phyloP scores from a whole-genome alignment of 2,113 vertebrate genomes.

The Catagonus wagneri region DNA sequence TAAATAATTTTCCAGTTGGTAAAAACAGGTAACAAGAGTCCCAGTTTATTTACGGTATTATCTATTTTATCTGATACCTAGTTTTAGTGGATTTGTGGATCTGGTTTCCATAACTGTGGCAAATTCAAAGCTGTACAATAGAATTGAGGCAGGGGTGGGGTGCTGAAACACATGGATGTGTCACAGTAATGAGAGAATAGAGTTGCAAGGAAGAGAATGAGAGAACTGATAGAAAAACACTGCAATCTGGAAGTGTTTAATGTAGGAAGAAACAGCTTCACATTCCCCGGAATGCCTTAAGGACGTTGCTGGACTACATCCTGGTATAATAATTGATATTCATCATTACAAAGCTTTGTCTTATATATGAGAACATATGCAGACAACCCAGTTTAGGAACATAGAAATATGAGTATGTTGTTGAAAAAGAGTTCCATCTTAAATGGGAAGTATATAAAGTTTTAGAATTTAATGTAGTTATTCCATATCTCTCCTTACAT shows the following conservation, averaged over 20 bases:
- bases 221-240: not conserved
- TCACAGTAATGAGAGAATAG: not conserved
- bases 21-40: conserved; percentile 51
- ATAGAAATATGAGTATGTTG: not conserved
- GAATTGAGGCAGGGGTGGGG: not conserved
- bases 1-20: conserved; percentile 27
- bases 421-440: not conserved
- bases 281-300: not conserved
- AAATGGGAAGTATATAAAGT: not conserved
- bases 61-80: conserved; percentile 24
- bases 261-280: not conserved
- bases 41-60: not conserved
- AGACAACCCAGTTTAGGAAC: not conserved
- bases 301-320: not conserved
- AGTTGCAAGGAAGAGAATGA: not conserved
- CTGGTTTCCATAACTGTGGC: not conserved
- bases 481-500: not conserved
- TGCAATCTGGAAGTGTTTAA: not conserved
- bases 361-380: not conserved
- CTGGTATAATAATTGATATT: not conserved
- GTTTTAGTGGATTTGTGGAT: conserved; percentile 41
- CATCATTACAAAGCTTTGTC: not conserved
- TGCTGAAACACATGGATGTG: not conserved
- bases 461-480: not conserved
- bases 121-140: not conserved